Conservation (phyloP, 2,797 vertebrate genomes). For the Sitta carolinensis region DNA sequence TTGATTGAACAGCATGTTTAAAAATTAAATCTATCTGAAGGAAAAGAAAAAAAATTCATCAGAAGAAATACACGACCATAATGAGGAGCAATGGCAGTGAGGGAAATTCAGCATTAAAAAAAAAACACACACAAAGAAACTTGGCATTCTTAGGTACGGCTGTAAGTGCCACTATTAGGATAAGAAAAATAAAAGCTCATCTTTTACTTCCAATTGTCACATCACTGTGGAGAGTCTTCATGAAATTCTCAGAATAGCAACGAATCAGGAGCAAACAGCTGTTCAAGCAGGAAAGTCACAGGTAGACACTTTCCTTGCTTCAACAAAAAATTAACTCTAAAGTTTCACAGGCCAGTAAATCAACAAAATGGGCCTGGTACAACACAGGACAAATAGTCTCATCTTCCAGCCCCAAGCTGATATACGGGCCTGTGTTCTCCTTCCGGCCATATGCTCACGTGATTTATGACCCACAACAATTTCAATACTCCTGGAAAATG, state of each 20-base stretch:
- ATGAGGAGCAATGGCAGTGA: not conserved
- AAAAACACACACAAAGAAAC: not conserved
- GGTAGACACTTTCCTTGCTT: not conserved
- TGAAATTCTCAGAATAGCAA: constrained; percentile 57
- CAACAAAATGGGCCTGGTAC: not conserved
- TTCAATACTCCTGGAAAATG: constrained; percentile 17
- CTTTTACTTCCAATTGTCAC: constrained; percentile 51
- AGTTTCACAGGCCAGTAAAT: constrained; percentile 26
- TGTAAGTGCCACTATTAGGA: constrained; percentile 33
- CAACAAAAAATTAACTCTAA: constrained; percentile 34
- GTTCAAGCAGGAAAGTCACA: constrained; percentile 14
- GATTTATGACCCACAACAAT: constrained; percentile 1
- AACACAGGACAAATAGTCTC: not conserved
- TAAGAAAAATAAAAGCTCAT: constrained; percentile 45
- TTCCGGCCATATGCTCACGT: not conserved
- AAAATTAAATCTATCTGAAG: not conserved
- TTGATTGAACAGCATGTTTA: not conserved
- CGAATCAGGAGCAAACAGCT: constrained; percentile 52
- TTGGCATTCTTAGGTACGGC: not conserved
- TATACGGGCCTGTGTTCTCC: not conserved
- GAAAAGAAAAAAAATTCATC: not conserved
- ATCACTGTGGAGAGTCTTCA: constrained; percentile 29
- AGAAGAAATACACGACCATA: not conserved
- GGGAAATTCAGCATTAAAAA: not conserved
- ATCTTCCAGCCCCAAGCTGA: not conserved